Conservation (phyloP, 1,140 invertebrate genomes). For the Coptotermes formosanus region DNA sequence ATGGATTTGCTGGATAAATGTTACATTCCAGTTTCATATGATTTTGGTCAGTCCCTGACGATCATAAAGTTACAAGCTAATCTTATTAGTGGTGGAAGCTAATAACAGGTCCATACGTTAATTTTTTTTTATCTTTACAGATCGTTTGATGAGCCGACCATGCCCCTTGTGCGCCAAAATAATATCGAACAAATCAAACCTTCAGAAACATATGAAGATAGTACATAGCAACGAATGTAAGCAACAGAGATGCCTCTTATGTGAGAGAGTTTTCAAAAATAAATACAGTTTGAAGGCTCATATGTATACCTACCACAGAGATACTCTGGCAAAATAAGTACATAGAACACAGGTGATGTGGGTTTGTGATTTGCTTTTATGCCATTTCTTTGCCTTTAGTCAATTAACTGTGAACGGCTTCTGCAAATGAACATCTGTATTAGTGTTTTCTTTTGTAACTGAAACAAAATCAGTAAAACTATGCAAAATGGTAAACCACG, state of each 20-base stretch:
- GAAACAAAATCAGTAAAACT: too few species aligned
- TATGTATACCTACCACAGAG: constrained; percentile 47
- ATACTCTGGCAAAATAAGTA: constrained; percentile 31
- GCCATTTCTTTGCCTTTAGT: too few species aligned
- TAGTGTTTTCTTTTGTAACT: too few species aligned
- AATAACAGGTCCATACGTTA: neutral
- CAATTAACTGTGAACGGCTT: too few species aligned
- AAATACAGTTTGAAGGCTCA: constrained; percentile 44
- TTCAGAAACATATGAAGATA: constrained; percentile 49
- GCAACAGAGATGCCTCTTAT: constrained; percentile 42
- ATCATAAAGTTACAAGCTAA: neutral
- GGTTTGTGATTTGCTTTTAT: too few species aligned
- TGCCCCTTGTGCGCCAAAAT: constrained; percentile 49
- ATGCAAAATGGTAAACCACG: too few species aligned
- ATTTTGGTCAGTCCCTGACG: neutral
- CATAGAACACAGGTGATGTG: too few species aligned
- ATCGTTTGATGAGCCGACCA: constrained; percentile 41
- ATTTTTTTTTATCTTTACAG: constrained; percentile 30
- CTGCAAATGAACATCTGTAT: too few species aligned
- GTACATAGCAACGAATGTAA: constrained; percentile 45
- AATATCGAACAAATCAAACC: constrained; percentile 49
- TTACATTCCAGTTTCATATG: too few species aligned
- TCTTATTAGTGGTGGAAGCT: neutral
- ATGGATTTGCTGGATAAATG: too few species aligned
- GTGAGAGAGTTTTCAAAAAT: constrained; percentile 41